Evolutionary conservation across 2,888 invertebrate species (phyloP), one percentile per base, ranked within the genome.

Genomic region (Iphiclides podalirius): DNA sequence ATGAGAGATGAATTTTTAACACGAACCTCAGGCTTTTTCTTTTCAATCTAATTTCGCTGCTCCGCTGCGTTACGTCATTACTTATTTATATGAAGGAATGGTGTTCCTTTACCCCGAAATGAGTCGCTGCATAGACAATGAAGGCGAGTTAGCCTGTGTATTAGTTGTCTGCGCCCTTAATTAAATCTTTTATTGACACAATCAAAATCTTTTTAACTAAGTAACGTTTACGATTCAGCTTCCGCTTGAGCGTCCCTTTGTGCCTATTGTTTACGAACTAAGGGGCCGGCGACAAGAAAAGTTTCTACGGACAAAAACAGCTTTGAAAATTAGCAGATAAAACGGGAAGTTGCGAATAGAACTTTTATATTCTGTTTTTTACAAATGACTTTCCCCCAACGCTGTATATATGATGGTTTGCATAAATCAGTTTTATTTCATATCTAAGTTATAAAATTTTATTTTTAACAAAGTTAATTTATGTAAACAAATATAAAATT

Each of bases 31-130:
- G 56, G 56, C 59, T 66, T 66, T 55, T 59, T 57, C 60, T 64
- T 59, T 64, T 60, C 57, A 63, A 65, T 66, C 66, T 70, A 65
- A 71, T 75, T 72, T 74, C 33, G 59, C 60, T 54, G 63, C 64
- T 64, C 49, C 58, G 64, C 65, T 70, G 67, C 63, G 64, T 62
- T 53, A 52, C 55, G 51, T 52, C 53, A 73, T 75, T 69, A 66
- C 66, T 73, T 78, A 78, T 79, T 74, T 71, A 75, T 59, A 64
- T 65, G 63, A 58, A 64, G 55, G 65, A 68, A 70, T 69, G 59
- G 66, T 64, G 66, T 69, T 70, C 68, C 72, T 71, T 70, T 65
- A 62, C 60, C 35, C 43, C 46, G 60, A 68, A 72, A 75, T 67
- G 60, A 67, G 69, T 63, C 61, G 61, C 64, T 72, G 70, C 70